Percentiles rank a stretch among this genome's conserved stretches.
These are phyloP conservation scores for Brevimyrus niger DNA, from an alignment of 2,113 vertebrate species.

Conservation along the genomic window DNA sequence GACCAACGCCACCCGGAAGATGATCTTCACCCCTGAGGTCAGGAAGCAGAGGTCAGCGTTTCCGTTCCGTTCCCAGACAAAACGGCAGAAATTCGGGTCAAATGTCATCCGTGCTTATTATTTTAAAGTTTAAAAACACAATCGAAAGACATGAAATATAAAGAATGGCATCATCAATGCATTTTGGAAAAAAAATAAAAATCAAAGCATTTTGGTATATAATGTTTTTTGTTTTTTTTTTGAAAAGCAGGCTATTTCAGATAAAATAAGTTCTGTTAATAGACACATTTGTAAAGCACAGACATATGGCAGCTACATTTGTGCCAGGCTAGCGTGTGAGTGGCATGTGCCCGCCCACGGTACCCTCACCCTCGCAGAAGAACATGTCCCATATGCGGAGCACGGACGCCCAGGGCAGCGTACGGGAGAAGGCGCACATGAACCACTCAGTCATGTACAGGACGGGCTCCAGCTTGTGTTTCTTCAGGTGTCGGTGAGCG, in stretches of 20 bases:
- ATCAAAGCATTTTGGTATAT: too few species aligned
- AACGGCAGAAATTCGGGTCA: neutral
- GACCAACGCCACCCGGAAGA: conserved; percentile 89
- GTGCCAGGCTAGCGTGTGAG: neutral
- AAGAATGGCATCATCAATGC: neutral
- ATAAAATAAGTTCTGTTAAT: neutral
- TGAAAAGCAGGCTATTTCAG: neutral
- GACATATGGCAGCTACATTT: neutral
- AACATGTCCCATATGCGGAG: conserved; percentile 98
- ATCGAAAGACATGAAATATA: neutral
- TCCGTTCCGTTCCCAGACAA: neutral
- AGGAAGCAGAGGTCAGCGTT: neutral
- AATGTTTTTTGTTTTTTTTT: neutral
- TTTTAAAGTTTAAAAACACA: neutral
- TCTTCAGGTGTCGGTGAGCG: conserved; percentile 85
- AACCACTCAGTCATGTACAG: conserved; percentile 99
- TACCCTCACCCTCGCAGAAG: conserved; percentile 81
- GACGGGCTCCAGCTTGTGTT: conserved; percentile 88
- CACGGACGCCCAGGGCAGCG: conserved; percentile 90
- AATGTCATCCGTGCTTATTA: neutral
- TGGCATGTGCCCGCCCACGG: neutral
- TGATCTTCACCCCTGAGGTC: conserved; percentile 82
- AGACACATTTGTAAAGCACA: neutral
- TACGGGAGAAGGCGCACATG: conserved; percentile 96
- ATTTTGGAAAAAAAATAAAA: neutral